These are phyloP conservation scores for Drepanosiphum platanoidis DNA, from an alignment of 2,888 invertebrate species.

Conservation along the genomic window DNA sequence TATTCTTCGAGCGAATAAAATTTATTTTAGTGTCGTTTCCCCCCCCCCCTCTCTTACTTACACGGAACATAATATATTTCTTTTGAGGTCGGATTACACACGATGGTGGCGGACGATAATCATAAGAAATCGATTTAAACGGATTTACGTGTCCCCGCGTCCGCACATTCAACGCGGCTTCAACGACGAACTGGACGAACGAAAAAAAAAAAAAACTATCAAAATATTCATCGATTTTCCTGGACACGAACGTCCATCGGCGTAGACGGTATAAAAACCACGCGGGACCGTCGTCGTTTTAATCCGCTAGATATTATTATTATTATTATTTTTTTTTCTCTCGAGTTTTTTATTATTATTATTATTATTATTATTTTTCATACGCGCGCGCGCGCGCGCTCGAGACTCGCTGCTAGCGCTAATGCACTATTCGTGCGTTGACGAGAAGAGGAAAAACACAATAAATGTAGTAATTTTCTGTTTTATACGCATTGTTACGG, in stretches of 20 bases:
- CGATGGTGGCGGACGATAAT: neutral
- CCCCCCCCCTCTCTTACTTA: neutral
- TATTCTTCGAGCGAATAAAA: neutral
- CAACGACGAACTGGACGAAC: neutral
- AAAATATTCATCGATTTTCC: slow-evolving; percentile 41
- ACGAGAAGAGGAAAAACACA: slow-evolving; percentile 17
- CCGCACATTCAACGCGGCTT: neutral
- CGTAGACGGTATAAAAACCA: slow-evolving; percentile 1
- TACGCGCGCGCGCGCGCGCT: neutral
- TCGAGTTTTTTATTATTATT: neutral
- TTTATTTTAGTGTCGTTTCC: neutral
- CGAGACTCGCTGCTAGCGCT: slow-evolving; percentile 38
- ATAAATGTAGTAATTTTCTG: slow-evolving; percentile 46
- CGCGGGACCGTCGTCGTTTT: neutral
- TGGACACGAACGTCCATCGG: slow-evolving; percentile 2
- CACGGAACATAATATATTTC: neutral
- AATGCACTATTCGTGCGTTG: slow-evolving; percentile 57
- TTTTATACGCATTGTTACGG: slow-evolving; percentile 50
- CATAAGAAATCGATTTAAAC: slow-evolving; percentile 15
- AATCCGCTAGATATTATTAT: slow-evolving; percentile 22
- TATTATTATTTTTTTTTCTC: slow-evolving; percentile 8
- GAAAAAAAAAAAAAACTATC: neutral
- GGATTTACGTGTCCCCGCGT: neutral
- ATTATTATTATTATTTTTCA: slow-evolving; percentile 38
- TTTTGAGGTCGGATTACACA: neutral